Conservation (phyloP, 2,113 vertebrate species). For the Tiliqua scincoides region DNA sequence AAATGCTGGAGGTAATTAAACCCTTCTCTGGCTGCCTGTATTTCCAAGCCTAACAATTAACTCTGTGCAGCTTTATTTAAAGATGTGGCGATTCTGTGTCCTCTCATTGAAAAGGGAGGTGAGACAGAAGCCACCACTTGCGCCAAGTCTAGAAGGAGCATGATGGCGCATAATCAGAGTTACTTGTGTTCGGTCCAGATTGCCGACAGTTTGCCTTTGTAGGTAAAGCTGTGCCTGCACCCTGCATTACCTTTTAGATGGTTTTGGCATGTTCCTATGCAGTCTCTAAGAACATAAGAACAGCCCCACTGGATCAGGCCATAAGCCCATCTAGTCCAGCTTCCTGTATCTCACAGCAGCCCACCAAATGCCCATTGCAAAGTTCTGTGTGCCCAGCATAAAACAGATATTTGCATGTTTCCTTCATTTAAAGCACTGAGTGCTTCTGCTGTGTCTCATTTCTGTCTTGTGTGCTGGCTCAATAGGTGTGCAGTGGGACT, state of each 20-base stretch:
- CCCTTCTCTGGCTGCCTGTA: neutral
- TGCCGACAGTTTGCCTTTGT: too few relatives aligned
- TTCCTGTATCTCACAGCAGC: too few relatives aligned
- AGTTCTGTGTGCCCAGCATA: too few relatives aligned
- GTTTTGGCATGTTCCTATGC: too few relatives aligned
- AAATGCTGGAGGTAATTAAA: neutral
- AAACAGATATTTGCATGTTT: too few relatives aligned
- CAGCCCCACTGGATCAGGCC: too few relatives aligned
- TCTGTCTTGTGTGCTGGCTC: conserved; percentile 4
- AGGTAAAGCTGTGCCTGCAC: too few relatives aligned
- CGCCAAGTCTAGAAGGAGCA: neutral
- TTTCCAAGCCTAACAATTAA: conserved; percentile 28
- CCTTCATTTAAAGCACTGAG: neutral
- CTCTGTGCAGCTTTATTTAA: neutral
- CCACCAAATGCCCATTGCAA: too few relatives aligned
- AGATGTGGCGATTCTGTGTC: neutral
- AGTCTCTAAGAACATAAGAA: too few relatives aligned
- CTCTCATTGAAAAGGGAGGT: neutral
- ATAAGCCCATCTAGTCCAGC: too few relatives aligned
- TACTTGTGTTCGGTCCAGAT: neutral
- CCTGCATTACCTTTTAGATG: too few relatives aligned
- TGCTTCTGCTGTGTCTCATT: neutral
- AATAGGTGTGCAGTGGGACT: conserved; percentile 81
- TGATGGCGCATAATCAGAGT: neutral
- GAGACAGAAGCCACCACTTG: neutral